Conservation (phyloP, 2,113 vertebrate genomes). For the Semnornis frantzii region DNA sequence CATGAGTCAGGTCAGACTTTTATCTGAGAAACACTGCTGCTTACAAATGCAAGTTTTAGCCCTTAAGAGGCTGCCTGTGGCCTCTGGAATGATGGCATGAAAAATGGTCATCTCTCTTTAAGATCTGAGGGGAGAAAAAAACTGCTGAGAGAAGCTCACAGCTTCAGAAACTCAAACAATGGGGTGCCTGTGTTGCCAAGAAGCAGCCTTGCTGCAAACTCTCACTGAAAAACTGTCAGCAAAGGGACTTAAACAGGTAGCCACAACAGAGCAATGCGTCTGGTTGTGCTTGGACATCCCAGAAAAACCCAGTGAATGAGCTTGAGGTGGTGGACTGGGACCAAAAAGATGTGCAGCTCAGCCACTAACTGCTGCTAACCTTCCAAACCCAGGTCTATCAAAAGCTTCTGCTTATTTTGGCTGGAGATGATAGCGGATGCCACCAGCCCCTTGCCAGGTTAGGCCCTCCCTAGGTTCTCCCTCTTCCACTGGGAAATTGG, state of each 20-base stretch:
- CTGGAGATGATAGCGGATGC: not conserved
- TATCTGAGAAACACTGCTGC: not conserved
- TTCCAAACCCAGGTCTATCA: not conserved
- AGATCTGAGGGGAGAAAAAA: not conserved
- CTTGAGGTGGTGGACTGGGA: not conserved
- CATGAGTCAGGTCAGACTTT: not conserved
- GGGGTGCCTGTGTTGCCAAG: not conserved
- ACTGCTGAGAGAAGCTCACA: not conserved
- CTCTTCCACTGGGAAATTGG: not conserved
- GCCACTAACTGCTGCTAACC: not conserved
- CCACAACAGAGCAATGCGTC: not conserved
- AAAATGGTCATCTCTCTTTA: not conserved
- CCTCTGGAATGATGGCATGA: not conserved
- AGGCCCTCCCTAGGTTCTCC: not conserved
- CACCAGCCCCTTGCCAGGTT: accelerated
- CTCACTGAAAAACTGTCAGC: not conserved
- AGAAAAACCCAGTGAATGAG: not conserved
- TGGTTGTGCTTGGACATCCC: not conserved
- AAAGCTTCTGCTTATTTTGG: not conserved
- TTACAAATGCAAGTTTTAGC: not conserved
- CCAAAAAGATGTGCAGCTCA: not conserved
- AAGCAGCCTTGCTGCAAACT: not conserved
- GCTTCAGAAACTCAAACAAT: not conserved
- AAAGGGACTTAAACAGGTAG: not conserved
- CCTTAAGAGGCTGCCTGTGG: not conserved